phyloP scores from a whole-genome alignment of 2,113 vertebrate genomes.

The Lycaon pictus region DNA sequence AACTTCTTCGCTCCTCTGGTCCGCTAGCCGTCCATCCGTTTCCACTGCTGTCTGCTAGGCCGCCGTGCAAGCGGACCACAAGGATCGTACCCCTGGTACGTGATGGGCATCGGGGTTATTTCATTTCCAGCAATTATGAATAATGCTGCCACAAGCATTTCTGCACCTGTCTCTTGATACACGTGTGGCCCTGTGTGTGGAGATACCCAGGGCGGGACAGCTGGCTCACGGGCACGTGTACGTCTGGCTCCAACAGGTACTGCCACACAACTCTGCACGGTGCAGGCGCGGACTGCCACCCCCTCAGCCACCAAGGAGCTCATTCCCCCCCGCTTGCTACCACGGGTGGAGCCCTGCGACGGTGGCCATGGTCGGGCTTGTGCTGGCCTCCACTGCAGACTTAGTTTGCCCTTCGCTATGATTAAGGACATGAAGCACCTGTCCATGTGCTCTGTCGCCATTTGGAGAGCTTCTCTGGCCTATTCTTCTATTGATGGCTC shows the following conservation, averaged over 20 bases:
- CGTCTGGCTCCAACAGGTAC: background rate
- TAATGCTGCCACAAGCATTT: background rate
- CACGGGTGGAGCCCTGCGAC: background rate
- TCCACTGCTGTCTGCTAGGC: fast-evolving
- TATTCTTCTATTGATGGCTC: background rate
- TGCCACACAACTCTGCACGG: background rate
- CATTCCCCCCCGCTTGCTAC: background rate
- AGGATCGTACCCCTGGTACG: fast-evolving
- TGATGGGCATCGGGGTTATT: background rate
- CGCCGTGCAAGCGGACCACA: fast-evolving
- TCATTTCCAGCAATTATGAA: background rate
- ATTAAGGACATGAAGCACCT: background rate
- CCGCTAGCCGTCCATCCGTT: fast-evolving
- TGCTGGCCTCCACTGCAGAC: fast-evolving
- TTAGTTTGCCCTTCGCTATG: background rate
- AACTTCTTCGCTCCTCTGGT: fast-evolving
- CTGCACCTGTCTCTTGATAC: background rate
- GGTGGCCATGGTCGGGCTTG: background rate
- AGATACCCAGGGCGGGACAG: background rate
- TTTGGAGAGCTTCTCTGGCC: background rate
- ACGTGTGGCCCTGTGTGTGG: fast-evolving
- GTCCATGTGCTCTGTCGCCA: background rate
- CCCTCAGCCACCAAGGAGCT: fast-evolving
- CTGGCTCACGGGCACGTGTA: background rate
- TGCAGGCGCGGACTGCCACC: fast-evolving